Percentiles rank a stretch among this genome's conserved stretches.
Conservation (phyloP, 2,888 invertebrate genomes). For the Empis livida region DNA sequence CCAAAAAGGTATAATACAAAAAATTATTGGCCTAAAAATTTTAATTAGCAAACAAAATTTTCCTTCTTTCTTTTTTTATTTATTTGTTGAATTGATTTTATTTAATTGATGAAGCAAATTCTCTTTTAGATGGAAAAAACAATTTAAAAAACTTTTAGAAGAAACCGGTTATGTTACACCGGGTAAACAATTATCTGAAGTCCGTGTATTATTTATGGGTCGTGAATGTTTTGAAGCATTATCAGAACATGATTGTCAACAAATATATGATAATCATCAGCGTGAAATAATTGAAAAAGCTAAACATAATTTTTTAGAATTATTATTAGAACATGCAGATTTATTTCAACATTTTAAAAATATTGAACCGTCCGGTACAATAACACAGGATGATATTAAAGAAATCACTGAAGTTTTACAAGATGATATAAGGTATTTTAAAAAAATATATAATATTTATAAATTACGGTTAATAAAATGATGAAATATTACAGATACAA, state of each 20-base stretch:
- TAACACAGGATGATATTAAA: slow-evolving; percentile 87
- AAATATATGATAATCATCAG: slow-evolving; percentile 91
- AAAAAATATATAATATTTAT: no score
- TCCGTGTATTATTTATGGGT: slow-evolving; percentile 83
- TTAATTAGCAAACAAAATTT: slow-evolving; percentile 1
- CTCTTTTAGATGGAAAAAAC: slow-evolving; percentile 69
- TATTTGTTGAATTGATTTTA: neutral
- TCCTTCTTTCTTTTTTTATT: slow-evolving; percentile 3
- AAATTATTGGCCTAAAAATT: neutral
- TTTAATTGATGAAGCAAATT: neutral
- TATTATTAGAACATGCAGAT: slow-evolving; percentile 84
- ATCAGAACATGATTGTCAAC: slow-evolving; percentile 76
- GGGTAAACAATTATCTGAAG: slow-evolving; percentile 85
- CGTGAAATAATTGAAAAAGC: slow-evolving; percentile 78
- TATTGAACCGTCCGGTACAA: slow-evolving; percentile 76
- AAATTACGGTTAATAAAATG: no score
- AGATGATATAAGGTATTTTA: slow-evolving; percentile 81
- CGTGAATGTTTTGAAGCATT: slow-evolving; percentile 88
- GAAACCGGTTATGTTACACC: slow-evolving; percentile 92
- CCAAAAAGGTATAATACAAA: slow-evolving; percentile 38
- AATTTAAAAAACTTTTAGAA: slow-evolving; percentile 84
- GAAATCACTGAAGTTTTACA: slow-evolving; percentile 85
- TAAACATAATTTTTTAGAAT: slow-evolving; percentile 83
- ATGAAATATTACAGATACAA: slow-evolving; percentile 69
- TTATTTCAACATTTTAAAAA: slow-evolving; percentile 87